Evolutionary conservation across 1,140 invertebrate genomes (phyloP), one percentile per base, ranked within the genome.

Genomic region (Lineus longissimus): DNA sequence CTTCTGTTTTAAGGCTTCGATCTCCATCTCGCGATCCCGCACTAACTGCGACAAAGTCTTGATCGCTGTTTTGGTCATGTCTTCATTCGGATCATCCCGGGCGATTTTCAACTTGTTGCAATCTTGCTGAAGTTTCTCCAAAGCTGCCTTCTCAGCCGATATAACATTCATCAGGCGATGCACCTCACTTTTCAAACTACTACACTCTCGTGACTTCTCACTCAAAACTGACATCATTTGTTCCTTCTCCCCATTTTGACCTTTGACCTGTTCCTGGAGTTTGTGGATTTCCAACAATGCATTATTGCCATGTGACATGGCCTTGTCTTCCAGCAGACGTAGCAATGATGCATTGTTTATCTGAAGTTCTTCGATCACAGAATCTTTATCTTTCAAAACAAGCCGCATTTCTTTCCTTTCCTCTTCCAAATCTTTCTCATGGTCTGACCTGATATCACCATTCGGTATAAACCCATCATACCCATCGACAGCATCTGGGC

Each of bases 11-110:
- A 84, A 62, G 29, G 80, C 78, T 55, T 83, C 82, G 15, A 84
- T 81, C 66, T 84, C 83, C 29, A 82, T 57, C 64, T 84, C 83
- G 64, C 79, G 81, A 64, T 84, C 82, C 9, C 76, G 68, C n/a
- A 84, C 76, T 1, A 84, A 70, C 47, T 75, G 70, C 7, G 81
- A 78, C 23, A 84, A 63, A 62, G 82, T 82, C 55, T 80, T 73
- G 15, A 83, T 62, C 11, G 81, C 76, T 67, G 83, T 78, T 59
- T 77, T 77, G 19, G 73, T 75, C 76, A 83, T 80, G 30, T 82
- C 80, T 55, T 75, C 73, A 11, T 73, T 58, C 29, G 57, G 67
- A 62, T 62, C 69, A 13, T 31, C 30, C 11, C 40, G 41, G 25
- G 59, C 59, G 55, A 65, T 69, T 47, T 61, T 62, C 31, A 81